Conservation (phyloP, 1,140 invertebrate species). For the Cydia pomonella region DNA sequence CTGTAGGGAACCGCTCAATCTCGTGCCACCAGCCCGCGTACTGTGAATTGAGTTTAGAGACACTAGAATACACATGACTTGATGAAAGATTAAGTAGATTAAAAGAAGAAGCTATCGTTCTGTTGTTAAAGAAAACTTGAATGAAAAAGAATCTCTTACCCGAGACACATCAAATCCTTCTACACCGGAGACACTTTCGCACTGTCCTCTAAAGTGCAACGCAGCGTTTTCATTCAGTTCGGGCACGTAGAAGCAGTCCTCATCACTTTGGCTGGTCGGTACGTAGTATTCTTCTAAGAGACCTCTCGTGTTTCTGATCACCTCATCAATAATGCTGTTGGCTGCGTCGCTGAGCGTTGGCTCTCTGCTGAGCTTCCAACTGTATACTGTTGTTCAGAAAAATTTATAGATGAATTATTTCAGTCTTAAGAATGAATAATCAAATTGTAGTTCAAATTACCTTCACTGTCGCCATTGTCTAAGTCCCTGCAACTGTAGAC, state of each 20-base stretch:
- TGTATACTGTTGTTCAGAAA: slow-evolving; percentile 54
- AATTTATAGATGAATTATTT: not conserved
- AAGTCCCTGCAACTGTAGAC: slow-evolving; percentile 65
- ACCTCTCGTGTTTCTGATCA: slow-evolving; percentile 58
- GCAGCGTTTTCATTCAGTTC: slow-evolving; percentile 45
- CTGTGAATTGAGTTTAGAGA: slow-evolving; percentile 45
- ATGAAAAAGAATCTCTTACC: slow-evolving; percentile 45
- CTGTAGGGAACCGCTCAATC: slow-evolving; percentile 59
- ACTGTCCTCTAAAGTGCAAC: slow-evolving; percentile 60
- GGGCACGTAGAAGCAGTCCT: slow-evolving; percentile 67
- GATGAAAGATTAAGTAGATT: no score
- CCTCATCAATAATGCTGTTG: slow-evolving; percentile 45
- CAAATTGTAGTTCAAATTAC: slow-evolving; percentile 42
- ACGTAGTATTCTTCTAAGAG: slow-evolving; percentile 57
- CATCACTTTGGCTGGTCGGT: slow-evolving; percentile 54
- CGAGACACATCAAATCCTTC: slow-evolving; percentile 54
- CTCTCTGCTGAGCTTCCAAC: slow-evolving; percentile 65
- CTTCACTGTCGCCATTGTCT: slow-evolving; percentile 49
- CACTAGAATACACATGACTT: no score
- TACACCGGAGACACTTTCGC: slow-evolving; percentile 53
- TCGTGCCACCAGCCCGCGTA: slow-evolving; percentile 70
- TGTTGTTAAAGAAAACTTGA: no score
- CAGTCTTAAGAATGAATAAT: no score
- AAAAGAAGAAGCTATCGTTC: no score
- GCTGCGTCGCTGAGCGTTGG: slow-evolving; percentile 45